Evolutionary conservation across 2,113 vertebrate genomes (phyloP).

Genomic region (Phasianus colchicus): DNA sequence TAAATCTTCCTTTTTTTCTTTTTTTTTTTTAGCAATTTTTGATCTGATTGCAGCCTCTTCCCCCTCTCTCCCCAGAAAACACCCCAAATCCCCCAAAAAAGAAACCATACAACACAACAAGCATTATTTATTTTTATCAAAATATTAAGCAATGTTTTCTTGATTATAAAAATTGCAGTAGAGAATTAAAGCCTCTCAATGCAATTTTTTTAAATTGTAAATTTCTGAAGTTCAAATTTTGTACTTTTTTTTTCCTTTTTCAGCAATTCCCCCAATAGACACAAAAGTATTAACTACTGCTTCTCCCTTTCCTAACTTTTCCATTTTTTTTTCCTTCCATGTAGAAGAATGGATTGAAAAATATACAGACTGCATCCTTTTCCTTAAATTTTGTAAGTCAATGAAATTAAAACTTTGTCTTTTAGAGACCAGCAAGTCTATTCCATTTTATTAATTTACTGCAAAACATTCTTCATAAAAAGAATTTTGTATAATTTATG

Average conservation of each 20-base stretch:
- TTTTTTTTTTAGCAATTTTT: neutral
- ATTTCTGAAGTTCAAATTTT: neutral
- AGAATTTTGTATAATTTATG: neutral
- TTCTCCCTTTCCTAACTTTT: neutral
- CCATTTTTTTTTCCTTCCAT: neutral
- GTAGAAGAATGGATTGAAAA: neutral
- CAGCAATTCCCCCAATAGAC: neutral
- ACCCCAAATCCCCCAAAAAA: fast-evolving
- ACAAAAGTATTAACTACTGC: neutral
- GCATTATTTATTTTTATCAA: neutral
- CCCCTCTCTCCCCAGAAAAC: neutral
- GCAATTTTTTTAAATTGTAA: neutral
- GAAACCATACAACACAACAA: neutral
- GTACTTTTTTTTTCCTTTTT: no score
- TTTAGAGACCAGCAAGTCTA: neutral
- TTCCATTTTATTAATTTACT: neutral
- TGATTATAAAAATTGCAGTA: neutral
- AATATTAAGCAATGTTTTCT: neutral
- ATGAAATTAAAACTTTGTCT: neutral
- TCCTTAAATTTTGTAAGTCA: neutral
- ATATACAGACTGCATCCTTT: neutral
- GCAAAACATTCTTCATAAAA: neutral
- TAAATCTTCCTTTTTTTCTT: neutral
- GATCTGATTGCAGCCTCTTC: neutral
- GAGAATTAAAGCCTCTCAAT: neutral